These are phyloP conservation scores for Antedon bifida DNA, from an alignment of 35 echinoderm and acorn worm genomes.

Conservation along the genomic window DNA sequence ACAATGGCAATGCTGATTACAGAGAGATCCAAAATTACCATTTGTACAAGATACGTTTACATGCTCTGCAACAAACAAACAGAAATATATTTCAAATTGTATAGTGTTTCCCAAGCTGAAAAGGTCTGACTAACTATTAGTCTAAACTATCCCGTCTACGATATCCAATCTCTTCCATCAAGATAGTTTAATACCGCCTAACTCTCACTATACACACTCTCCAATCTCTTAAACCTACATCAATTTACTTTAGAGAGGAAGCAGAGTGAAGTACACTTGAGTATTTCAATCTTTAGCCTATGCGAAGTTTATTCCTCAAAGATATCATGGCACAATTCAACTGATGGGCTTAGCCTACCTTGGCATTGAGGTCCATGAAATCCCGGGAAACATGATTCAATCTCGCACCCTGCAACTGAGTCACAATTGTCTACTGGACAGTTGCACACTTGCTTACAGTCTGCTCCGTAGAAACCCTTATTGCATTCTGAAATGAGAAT, in stretches of 20 bases:
- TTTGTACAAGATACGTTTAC: neutral
- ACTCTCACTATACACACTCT: too few species aligned
- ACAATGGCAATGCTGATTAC: neutral
- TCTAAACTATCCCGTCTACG: too few species aligned
- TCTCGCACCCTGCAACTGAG: neutral
- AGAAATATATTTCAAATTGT: too few species aligned
- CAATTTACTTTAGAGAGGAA: too few species aligned
- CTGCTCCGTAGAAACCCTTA: neutral
- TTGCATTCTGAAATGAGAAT: neutral
- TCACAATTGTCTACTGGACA: neutral
- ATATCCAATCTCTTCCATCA: too few species aligned
- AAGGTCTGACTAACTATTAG: too few species aligned
- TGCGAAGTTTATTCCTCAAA: too few species aligned
- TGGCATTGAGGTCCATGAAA: neutral
- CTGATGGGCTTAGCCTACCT: neutral
- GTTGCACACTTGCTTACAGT: neutral
- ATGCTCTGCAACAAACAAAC: neutral
- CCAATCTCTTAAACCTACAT: too few species aligned
- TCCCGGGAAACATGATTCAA: neutral
- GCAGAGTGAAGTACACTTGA: too few species aligned
- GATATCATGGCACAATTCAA: neutral
- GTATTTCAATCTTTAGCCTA: too few species aligned
- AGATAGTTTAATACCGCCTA: too few species aligned
- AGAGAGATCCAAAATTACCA: neutral
- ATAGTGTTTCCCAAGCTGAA: too few species aligned